Conservation (phyloP, 2,113 vertebrate genomes). For the human region DNA sequence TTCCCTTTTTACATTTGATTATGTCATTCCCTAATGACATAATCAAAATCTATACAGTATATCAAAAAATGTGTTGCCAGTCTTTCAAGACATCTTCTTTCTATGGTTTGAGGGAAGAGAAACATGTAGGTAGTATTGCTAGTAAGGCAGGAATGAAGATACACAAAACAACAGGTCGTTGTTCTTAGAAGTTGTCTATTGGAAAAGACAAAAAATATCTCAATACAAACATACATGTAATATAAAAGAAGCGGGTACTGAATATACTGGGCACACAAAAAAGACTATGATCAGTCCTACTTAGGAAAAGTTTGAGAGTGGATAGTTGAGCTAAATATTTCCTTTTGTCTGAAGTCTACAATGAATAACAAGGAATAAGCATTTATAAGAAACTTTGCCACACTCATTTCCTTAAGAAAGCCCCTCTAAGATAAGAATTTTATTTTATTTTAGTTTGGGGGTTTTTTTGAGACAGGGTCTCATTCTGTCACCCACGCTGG, state of each 20-base stretch:
- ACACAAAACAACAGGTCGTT: background rate
- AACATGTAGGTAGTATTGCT: background rate
- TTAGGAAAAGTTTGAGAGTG: background rate
- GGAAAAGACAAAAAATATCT: background rate
- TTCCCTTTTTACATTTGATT: background rate
- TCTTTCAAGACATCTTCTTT: background rate
- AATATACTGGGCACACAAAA: too few relatives aligned
- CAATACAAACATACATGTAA: background rate
- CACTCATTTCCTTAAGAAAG: background rate
- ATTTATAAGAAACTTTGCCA: background rate
- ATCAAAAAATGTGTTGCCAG: background rate
- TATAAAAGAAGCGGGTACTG: background rate
- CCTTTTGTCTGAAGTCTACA: background rate
- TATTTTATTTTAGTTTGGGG: too few relatives aligned
- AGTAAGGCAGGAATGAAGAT: background rate
- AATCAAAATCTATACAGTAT: background rate
- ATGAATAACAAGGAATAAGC: background rate
- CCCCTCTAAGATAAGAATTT: background rate
- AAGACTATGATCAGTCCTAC: background rate
- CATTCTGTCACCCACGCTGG: too few relatives aligned
- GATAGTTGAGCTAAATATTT: background rate
- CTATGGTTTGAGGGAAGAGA: background rate
- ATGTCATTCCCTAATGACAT: background rate
- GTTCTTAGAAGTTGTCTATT: background rate
- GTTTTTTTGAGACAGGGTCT: too few relatives aligned